A percentile compares a stretch with the other conserved stretches of the same genome.
Conservation (phyloP, 2,888 invertebrate species). For the Dugesia japonica region DNA sequence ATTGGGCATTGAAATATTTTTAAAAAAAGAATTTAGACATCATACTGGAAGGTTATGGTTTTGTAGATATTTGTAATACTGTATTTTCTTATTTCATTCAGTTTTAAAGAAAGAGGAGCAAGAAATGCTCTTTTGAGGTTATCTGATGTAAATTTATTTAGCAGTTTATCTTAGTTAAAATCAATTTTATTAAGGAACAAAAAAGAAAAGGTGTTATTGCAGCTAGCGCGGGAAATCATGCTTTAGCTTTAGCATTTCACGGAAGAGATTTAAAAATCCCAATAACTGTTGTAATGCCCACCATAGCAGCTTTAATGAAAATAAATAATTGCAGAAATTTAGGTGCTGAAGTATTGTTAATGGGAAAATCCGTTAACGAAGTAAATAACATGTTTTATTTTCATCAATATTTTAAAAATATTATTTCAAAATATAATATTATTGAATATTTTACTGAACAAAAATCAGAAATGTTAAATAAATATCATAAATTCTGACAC, state of each 20-base stretch:
- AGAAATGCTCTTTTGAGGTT: conserved; percentile 66
- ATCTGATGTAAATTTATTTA: conserved; percentile 47
- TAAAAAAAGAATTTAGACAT: conserved; percentile 84
- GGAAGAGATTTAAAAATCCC: conserved; percentile 54
- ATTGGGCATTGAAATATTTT: conserved; percentile 68
- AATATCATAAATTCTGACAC: too few relatives aligned
- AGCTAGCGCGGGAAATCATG: conserved; percentile 83
- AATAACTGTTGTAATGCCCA: conserved; percentile 74
- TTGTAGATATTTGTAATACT: background rate
- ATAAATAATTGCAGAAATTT: conserved; percentile 68
- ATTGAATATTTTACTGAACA: too few relatives aligned
- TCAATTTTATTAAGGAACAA: background rate
- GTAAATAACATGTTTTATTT: too few relatives aligned
- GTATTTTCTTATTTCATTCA: conserved; percentile 42
- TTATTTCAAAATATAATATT: too few relatives aligned
- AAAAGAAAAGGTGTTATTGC: conserved; percentile 62
- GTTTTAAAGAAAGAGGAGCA: conserved; percentile 85
- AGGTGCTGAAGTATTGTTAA: conserved; percentile 67
- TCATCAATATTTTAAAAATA: too few relatives aligned
- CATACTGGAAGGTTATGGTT: conserved; percentile 57
- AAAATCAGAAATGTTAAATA: too few relatives aligned
- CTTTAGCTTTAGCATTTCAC: conserved; percentile 66
- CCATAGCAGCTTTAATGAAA: conserved; percentile 84
- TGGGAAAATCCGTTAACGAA: conserved; percentile 67
- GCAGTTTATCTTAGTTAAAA: background rate